Conservation (phyloP, 2,113 vertebrate species). For the Pantherophis guttatus region DNA sequence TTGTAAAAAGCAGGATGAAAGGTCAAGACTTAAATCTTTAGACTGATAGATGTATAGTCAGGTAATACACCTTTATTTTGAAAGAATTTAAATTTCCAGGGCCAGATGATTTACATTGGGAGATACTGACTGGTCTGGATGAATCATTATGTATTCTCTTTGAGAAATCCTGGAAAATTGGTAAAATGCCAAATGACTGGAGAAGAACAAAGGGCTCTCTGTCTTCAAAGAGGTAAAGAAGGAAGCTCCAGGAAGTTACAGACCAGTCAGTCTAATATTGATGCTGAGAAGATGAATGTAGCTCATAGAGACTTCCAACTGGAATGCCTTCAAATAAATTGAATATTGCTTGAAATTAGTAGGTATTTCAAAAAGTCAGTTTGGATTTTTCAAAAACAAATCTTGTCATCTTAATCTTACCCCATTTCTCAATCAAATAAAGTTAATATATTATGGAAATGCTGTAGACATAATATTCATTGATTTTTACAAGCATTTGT, state of each 20-base stretch:
- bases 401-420: not conserved
- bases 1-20: not conserved
- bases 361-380: not conserved
- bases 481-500: not conserved
- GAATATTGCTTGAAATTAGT: not conserved
- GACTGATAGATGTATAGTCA: not conserved
- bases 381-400: not conserved
- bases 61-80: not conserved
- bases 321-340: not conserved
- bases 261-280: not conserved
- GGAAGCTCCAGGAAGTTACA: not conserved
- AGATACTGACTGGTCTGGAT: not conserved
- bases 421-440: not conserved
- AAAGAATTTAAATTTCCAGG: not conserved
- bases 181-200: not conserved
- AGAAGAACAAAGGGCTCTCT: not conserved
- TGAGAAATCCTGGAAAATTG: not conserved
- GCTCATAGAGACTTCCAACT: not conserved
- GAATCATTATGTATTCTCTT: not conserved
- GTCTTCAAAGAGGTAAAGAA: not conserved
- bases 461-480: not conserved
- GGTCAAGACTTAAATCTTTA: not conserved
- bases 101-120: not conserved
- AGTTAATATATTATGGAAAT: not conserved
- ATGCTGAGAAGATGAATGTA: not conserved